These are phyloP conservation scores for Troides helena DNA, from an alignment of 2,888 invertebrate species.

Conservation along the genomic window DNA sequence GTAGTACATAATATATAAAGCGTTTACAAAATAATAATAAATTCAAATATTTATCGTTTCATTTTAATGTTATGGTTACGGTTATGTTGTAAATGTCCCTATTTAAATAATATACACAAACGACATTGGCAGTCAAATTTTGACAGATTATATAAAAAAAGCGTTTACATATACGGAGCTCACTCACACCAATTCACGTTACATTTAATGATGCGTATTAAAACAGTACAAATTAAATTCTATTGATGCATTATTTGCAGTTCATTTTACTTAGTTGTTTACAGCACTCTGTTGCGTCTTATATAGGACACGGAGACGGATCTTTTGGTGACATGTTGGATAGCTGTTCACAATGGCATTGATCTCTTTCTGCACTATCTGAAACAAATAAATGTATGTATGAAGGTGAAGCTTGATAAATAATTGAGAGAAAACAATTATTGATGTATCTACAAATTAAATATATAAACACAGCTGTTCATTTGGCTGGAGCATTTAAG, in stretches of 20 bases:
- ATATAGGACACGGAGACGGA: constrained; percentile 48
- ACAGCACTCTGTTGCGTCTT: constrained; percentile 54
- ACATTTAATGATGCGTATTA: constrained; percentile 58
- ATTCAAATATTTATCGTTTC: constrained; percentile 3
- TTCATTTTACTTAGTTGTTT: constrained; percentile 47
- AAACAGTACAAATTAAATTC: constrained; percentile 63
- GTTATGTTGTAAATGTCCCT: constrained; percentile 22
- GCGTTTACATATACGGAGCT: constrained; percentile 57
- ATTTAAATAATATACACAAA: constrained; percentile 35
- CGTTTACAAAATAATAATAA: constrained; percentile 21
- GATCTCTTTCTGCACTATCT: constrained; percentile 57
- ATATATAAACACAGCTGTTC: too few species aligned
- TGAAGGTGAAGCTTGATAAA: too few species aligned
- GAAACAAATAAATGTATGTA: constrained; percentile 38
- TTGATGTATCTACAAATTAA: too few species aligned
- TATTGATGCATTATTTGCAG: constrained; percentile 65
- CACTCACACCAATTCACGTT: constrained; percentile 67
- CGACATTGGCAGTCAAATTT: constrained; percentile 48
- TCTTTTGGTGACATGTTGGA: constrained; percentile 55
- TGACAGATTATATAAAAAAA: constrained; percentile 48
- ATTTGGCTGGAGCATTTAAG: too few species aligned
- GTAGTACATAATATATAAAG: not conserved
- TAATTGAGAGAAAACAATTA: too few species aligned
- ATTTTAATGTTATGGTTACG: not conserved
- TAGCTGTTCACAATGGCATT: constrained; percentile 64